Evolutionary conservation across 2,797 vertebrate species (phyloP).

Genomic region (Aeoliscus strigatus): DNA sequence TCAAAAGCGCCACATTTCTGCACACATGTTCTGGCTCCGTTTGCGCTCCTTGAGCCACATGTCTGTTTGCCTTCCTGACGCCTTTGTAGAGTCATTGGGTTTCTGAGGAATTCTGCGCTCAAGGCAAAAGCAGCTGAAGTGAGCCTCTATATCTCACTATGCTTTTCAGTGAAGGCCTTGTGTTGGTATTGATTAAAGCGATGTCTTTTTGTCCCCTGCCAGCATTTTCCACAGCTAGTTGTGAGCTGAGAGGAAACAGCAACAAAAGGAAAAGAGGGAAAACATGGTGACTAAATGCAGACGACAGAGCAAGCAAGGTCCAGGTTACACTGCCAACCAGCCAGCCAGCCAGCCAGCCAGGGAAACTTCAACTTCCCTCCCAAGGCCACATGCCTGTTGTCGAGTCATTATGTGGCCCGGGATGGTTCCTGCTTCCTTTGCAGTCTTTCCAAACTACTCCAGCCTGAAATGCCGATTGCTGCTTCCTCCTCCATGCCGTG

Average conservation of each 20-base stretch:
- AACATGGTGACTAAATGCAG: conserved; percentile 40
- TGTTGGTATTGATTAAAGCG: conserved; percentile 69
- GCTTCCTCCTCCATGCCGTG: conserved; percentile 34
- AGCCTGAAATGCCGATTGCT: conserved; percentile 27
- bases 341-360: too few species aligned
- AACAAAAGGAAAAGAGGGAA: conserved; percentile 24
- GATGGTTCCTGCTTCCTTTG: conserved; percentile 38
- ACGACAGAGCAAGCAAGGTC: conserved; percentile 28
- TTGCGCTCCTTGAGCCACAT: conserved; percentile 28
- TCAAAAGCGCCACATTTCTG: conserved; percentile 3
- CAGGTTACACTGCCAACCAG: conserved; percentile 26
- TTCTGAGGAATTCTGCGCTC: conserved; percentile 54
- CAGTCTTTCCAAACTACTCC: conserved; percentile 37
- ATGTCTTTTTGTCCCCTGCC: conserved; percentile 64
- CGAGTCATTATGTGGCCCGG: conserved; percentile 45
- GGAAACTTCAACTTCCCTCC: conserved; percentile 39
- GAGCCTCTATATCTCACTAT: conserved; percentile 27
- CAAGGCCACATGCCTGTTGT: conserved; percentile 46
- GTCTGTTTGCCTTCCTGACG: conserved; percentile 27
- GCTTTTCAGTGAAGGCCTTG: conserved; percentile 55
- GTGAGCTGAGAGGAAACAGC: conserved; percentile 53
- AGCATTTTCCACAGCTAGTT: conserved; percentile 57
- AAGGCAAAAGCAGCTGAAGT: conserved; percentile 46
- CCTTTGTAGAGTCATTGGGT: conserved; percentile 37
- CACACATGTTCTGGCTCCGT: conserved; percentile 19